These are phyloP conservation scores for Cerastoderma edule DNA, from an alignment of 2,888 invertebrate species.

Conservation along the genomic window DNA sequence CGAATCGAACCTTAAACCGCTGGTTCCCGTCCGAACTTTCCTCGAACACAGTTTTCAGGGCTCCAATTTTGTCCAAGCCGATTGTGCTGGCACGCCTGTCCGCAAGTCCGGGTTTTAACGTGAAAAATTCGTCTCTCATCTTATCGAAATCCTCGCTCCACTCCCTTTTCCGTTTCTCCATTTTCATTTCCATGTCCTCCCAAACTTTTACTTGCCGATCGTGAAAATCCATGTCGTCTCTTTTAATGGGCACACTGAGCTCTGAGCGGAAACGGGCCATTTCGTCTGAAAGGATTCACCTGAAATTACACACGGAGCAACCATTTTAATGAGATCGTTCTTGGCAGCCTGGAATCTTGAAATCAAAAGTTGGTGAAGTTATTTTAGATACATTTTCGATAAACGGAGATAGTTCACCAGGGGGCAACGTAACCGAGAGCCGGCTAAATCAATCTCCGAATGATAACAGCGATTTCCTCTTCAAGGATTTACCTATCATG, in stretches of 20 bases:
- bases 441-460: background rate
- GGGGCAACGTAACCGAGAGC: background rate
- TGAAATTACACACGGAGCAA: slow-evolving; percentile 14
- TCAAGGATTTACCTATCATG: too few relatives aligned
- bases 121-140: slow-evolving; percentile 82
- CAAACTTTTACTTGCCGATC: slow-evolving; percentile 81
- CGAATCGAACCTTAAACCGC: slow-evolving; percentile 78
- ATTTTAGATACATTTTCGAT: slow-evolving; percentile 7
- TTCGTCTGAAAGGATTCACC: slow-evolving; percentile 7
- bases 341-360: slow-evolving; percentile 3
- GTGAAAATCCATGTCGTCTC: slow-evolving; percentile 81
- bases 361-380: slow-evolving; percentile 22
- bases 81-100: slow-evolving; percentile 66
- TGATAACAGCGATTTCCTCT: background rate
- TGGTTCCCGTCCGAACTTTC: slow-evolving; percentile 72
- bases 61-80: slow-evolving; percentile 70
- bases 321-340: background rate
- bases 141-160: slow-evolving; percentile 81
- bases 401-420: slow-evolving; percentile 9
- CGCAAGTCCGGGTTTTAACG: slow-evolving; percentile 79
- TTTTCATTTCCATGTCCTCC: slow-evolving; percentile 78
- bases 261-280: slow-evolving; percentile 82
- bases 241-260: slow-evolving; percentile 81
- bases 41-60: slow-evolving; percentile 72
- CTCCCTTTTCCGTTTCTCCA: slow-evolving; percentile 76